These are phyloP conservation scores for Psittacula cyanocephala DNA, from an alignment of 2,113 vertebrate species.

Conservation along the genomic window DNA sequence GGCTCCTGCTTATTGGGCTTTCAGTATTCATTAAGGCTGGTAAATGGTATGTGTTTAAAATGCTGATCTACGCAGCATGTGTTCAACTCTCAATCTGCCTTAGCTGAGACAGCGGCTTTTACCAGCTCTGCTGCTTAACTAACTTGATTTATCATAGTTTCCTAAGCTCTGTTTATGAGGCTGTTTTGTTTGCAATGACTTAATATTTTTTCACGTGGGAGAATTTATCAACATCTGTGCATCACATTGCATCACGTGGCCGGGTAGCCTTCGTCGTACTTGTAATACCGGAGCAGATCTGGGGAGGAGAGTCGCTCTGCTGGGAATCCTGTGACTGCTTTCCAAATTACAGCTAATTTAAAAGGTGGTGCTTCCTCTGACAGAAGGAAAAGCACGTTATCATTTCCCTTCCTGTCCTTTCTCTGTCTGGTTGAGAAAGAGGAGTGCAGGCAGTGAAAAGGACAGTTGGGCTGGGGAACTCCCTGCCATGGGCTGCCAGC, in stretches of 20 bases:
- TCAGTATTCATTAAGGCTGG: slow-evolving; percentile 74
- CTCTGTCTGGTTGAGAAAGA: neutral
- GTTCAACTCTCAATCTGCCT: slow-evolving; percentile 68
- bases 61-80: slow-evolving; percentile 64
- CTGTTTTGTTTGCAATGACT: slow-evolving; percentile 53
- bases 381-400: neutral
- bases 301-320: neutral
- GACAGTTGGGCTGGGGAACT: neutral
- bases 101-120: slow-evolving; percentile 64
- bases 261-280: neutral
- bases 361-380: slow-evolving; percentile 3
- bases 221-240: slow-evolving; percentile 60
- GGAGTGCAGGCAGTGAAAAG: neutral
- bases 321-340: neutral
- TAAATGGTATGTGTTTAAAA: slow-evolving; percentile 64
- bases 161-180: slow-evolving; percentile 57
- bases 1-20: slow-evolving; percentile 65
- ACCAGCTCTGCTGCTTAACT: slow-evolving; percentile 49
- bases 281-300: neutral
- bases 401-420: neutral
- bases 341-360: neutral
- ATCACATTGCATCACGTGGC: neutral
- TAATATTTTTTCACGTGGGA: slow-evolving; percentile 55
- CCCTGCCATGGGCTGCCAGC: neutral
- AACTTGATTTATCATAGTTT: slow-evolving; percentile 67